Evolutionary conservation across 2,113 vertebrate genomes (phyloP).

Genomic region (Anser brachyrhynchus): DNA sequence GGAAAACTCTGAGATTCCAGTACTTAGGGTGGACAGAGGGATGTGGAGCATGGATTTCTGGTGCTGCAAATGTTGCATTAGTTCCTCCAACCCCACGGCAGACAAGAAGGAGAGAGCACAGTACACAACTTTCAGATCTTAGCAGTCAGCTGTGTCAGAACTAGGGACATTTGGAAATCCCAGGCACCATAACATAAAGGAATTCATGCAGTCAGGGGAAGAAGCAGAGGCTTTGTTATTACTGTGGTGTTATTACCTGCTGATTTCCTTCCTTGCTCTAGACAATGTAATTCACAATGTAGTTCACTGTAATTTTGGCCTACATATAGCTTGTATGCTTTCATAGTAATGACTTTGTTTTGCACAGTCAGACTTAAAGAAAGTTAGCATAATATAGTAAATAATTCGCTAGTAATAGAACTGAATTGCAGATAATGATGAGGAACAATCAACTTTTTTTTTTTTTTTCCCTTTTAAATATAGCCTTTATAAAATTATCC

Average conservation of each 20-base stretch:
- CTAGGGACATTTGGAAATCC: not conserved
- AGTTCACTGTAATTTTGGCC: not conserved
- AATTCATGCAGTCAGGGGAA: not conserved
- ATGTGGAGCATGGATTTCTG: not conserved
- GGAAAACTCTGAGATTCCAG: not conserved
- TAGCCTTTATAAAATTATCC: not conserved
- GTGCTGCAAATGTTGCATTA: not conserved
- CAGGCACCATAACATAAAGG: not conserved
- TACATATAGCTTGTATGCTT: not conserved
- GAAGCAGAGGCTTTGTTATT: not conserved
- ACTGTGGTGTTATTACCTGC: not conserved
- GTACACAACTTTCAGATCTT: fast-evolving
- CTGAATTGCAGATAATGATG: constrained; percentile 15
- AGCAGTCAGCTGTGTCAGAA: fast-evolving
- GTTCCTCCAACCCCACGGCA: not conserved
- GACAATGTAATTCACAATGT: not conserved
- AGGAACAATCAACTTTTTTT: constrained; percentile 12
- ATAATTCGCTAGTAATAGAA: constrained; percentile 51
- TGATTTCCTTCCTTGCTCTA: not conserved
- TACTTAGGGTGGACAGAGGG: not conserved
- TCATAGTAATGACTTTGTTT: not conserved
- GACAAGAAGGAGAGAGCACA: fast-evolving
- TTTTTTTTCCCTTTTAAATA: not conserved
- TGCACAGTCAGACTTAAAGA: not conserved
- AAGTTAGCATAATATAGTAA: constrained; percentile 35